Evolutionary conservation across 2,797 vertebrate genomes (phyloP).

Genomic region (Acanthis flammea): DNA sequence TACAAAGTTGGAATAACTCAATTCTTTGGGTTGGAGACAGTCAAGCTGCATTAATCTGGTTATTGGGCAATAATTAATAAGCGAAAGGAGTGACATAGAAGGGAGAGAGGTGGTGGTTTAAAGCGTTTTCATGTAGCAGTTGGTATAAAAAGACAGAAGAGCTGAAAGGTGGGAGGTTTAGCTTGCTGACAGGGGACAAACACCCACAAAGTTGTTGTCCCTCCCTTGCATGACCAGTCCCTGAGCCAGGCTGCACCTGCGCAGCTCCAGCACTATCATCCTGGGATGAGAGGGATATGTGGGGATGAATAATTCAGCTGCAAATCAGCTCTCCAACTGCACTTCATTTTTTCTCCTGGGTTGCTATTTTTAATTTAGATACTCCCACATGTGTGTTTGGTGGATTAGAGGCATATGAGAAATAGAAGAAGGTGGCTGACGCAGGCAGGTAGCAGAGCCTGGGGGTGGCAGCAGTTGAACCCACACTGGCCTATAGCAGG

Average conservation of each 20-base stretch:
- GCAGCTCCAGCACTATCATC: not conserved
- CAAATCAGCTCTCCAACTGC: not conserved
- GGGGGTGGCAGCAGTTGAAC: not conserved
- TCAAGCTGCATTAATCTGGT: not conserved
- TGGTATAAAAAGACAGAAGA: not conserved
- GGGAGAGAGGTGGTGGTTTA: not conserved
- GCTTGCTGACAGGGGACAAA: not conserved
- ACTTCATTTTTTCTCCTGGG: not conserved
- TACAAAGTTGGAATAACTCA: not conserved
- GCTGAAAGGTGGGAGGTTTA: not conserved
- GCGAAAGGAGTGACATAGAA: accelerated
- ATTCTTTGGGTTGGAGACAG: not conserved
- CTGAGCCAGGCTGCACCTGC: not conserved
- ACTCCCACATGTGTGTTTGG: slow-evolving; percentile 42
- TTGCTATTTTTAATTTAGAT: slow-evolving; percentile 54
- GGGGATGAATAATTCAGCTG: slow-evolving; percentile 49
- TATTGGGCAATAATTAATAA: not conserved
- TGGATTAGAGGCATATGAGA: slow-evolving; percentile 21
- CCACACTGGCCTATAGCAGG: not conserved
- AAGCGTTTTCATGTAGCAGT: not conserved
- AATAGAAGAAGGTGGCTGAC: not conserved
- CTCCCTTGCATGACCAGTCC: not conserved
- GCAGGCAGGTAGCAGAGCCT: slow-evolving; percentile 31
- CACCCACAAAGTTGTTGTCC: not conserved
- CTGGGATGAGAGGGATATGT: not conserved